These are phyloP conservation scores for Agriopis marginaria DNA, from an alignment of 2,888 invertebrate genomes.

Conservation along the genomic window DNA sequence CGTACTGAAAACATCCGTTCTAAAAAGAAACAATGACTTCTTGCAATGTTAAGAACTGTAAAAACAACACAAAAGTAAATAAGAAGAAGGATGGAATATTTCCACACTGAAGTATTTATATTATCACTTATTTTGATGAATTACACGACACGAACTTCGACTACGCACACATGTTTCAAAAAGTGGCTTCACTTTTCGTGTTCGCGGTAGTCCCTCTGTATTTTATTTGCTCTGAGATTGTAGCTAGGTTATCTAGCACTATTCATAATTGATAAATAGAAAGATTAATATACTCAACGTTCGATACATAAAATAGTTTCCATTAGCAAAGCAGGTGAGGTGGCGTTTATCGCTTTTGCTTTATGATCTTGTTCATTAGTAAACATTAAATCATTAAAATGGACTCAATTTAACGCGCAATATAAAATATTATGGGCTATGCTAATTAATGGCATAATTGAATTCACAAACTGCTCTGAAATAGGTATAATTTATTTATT, in stretches of 20 bases:
- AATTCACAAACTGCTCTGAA: conserved; percentile 15
- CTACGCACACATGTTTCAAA: too few species aligned
- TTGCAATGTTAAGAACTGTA: too few species aligned
- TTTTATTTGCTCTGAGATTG: too few species aligned
- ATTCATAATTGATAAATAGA: not conserved
- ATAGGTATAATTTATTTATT: conserved; percentile 6
- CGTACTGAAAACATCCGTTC: too few species aligned
- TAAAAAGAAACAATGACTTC: too few species aligned
- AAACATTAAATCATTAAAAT: conserved; percentile 14
- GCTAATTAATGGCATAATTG: conserved; percentile 17
- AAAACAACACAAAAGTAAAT: too few species aligned
- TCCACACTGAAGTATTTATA: too few species aligned
- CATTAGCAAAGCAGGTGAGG: not conserved
- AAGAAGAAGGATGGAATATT: too few species aligned
- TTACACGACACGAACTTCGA: too few species aligned
- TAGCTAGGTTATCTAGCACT: not conserved
- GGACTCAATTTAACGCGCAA: conserved; percentile 5
- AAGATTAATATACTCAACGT: not conserved
- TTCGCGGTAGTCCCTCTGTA: too few species aligned
- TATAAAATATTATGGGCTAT: conserved; percentile 18
- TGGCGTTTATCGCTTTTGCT: not conserved
- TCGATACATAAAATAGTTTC: not conserved
- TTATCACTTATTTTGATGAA: too few species aligned
- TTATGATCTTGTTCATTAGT: not conserved
- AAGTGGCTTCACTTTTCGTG: too few species aligned